Percentiles rank a stretch among this genome's conserved stretches.
These are phyloP conservation scores for Lytechinus pictus DNA, from an alignment of 35 echinoderm and acorn worm species.

Conservation along the genomic window DNA sequence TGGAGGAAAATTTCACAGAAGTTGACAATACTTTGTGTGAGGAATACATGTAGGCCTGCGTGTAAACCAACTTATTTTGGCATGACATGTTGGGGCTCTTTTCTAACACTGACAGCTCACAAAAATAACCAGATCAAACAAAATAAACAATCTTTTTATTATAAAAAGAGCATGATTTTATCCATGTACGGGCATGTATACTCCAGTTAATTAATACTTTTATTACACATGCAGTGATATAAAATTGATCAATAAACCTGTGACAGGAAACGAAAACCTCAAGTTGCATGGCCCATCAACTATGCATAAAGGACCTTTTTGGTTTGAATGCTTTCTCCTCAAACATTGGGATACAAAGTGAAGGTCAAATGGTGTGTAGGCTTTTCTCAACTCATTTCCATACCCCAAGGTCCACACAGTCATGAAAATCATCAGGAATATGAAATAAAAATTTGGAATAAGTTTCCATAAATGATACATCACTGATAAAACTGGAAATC, in stretches of 20 bases:
- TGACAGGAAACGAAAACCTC: constrained; percentile 2
- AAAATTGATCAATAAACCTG: neutral
- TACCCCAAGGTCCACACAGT: constrained; percentile 11
- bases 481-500: neutral
- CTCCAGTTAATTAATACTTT: no score
- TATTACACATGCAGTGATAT: neutral
- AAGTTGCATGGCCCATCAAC: neutral
- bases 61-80: no score
- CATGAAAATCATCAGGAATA: neutral
- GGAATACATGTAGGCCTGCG: no score
- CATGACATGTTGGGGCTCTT: no score
- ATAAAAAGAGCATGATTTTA: no score
- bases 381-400: constrained; percentile 46
- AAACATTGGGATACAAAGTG: constrained; percentile 49
- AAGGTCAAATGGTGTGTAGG: constrained; percentile 30
- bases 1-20: no score
- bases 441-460: neutral
- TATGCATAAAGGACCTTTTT: constrained; percentile 31
- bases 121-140: no score
- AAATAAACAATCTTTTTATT: no score
- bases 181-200: no score
- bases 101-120: no score
- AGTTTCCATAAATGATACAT: neutral
- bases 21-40: no score
- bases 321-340: constrained; percentile 46